Conservation (phyloP, 2,113 vertebrate species). For the Ibidorhyncha struthersii region DNA sequence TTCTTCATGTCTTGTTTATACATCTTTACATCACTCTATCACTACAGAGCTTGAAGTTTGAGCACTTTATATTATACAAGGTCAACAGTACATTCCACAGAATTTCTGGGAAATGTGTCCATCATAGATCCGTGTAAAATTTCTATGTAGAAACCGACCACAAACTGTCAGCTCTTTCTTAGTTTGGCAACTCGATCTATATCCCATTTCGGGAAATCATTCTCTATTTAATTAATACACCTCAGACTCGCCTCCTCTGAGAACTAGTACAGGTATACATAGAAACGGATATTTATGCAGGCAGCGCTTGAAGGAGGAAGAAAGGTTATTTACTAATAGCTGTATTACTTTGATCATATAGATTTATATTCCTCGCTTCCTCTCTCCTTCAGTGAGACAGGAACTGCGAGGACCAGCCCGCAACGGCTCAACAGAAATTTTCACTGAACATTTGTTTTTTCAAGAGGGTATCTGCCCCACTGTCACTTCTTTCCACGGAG, state of each 20-base stretch:
- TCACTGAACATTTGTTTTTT: not conserved
- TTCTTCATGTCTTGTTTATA: not conserved
- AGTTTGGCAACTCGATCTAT: not conserved
- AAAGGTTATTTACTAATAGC: constrained; percentile 28
- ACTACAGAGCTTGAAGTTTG: not conserved
- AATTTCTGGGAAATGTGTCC: constrained; percentile 33
- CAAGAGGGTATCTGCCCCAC: not conserved
- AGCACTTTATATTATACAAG: not conserved
- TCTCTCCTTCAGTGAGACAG: not conserved
- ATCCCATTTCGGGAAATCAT: not conserved
- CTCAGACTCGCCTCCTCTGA: not conserved
- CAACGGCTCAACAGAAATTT: not conserved
- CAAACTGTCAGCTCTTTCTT: not conserved
- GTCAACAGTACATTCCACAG: constrained; percentile 4
- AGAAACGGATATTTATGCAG: not conserved
- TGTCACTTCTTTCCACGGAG: not conserved
- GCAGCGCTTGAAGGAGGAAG: not conserved
- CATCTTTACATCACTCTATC: not conserved
- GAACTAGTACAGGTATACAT: not conserved
- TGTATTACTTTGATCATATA: constrained; percentile 10
- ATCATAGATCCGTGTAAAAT: not conserved
- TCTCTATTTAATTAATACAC: constrained; percentile 6
- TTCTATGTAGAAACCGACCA: not conserved
- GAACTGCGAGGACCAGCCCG: not conserved
- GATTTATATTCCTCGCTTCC: constrained; percentile 32